Evolutionary conservation across 2,888 invertebrate species (phyloP), one percentile per base, ranked within the genome.

Genomic region (Megaustenia siamemsis): DNA sequence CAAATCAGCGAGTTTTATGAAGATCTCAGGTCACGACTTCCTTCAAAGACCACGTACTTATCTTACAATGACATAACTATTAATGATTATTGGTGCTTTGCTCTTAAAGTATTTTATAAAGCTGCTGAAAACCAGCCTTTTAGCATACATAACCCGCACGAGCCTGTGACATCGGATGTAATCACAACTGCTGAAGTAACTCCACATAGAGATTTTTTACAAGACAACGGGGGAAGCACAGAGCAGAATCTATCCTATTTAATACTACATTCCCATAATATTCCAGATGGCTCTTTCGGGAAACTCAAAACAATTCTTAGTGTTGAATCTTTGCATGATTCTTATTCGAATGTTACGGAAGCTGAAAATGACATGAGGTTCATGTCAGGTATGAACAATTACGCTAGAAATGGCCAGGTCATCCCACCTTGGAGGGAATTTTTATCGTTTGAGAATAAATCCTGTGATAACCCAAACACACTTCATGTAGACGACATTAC

Each of bases 341-440:
- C 76, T 12, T 77, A 38, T 77, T 77, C 76, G 1, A 77, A 77
- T 60, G 4, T 77, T 38, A 77, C 76, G 12, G 76, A 77, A 3
- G 76, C 76, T 56, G 60, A 77, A n/a, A 18, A n/a, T 8, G 76
- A 77, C 12, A 60, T 77, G 21, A 4, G 28, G 28, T n/a, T 38
- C 5, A 24, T 60, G 21, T 24, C n/a, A n/a, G n/a, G n/a, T n/a
- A n/a, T n/a, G n/a, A n/a, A n/a, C n/a, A n/a, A n/a, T n/a, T n/a
- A n/a, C n/a, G n/a, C n/a, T n/a, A n/a, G n/a, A n/a, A n/a, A n/a
- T n/a, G n/a, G n/a, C n/a, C n/a, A n/a, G n/a, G n/a, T n/a, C n/a
- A n/a, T n/a, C n/a, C n/a, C n/a, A n/a, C n/a, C n/a, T n/a, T n/a
- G n/a, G n/a, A n/a, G n/a, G n/a, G n/a, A n/a, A n/a, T n/a, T n/a